These are phyloP conservation scores for Prunella strophiata DNA, from an alignment of 2,797 vertebrate genomes.

Conservation along the genomic window DNA sequence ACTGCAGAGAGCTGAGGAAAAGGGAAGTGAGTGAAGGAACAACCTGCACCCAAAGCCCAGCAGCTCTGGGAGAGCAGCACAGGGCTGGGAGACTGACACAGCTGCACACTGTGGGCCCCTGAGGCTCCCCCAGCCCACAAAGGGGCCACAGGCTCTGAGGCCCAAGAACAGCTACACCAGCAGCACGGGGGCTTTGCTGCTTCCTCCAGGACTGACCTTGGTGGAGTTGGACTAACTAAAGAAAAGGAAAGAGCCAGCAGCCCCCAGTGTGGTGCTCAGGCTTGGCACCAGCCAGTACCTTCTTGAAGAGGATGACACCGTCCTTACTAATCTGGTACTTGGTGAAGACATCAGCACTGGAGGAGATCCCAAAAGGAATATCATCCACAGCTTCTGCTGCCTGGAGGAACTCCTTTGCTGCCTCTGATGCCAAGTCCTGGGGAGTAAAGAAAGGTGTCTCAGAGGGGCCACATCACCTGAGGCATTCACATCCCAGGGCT, in stretches of 20 bases:
- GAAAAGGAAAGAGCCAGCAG: background rate
- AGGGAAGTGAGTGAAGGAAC: background rate
- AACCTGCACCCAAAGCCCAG: background rate
- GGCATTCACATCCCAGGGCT: background rate
- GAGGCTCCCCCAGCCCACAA: accelerated
- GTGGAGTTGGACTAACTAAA: background rate
- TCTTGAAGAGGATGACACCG: slow-evolving; percentile 92
- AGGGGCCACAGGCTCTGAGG: background rate
- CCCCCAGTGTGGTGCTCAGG: accelerated
- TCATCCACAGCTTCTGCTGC: slow-evolving; percentile 92
- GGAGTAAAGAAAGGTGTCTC: background rate
- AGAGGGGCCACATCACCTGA: background rate
- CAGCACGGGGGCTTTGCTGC: background rate
- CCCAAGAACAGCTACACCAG: background rate
- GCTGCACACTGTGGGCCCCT: background rate
- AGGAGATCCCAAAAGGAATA: slow-evolving; percentile 89
- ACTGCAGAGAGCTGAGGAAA: background rate
- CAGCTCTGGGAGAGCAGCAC: background rate
- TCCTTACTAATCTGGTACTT: slow-evolving; percentile 89
- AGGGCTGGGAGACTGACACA: accelerated
- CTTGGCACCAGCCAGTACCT: slow-evolving; percentile 78
- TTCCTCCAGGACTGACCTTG: accelerated
- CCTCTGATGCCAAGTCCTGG: slow-evolving; percentile 84
- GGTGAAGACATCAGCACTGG: slow-evolving; percentile 81
- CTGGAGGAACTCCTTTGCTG: slow-evolving; percentile 85